phyloP scores from a whole-genome alignment of 1,140 invertebrate genomes.

The Drosophila sturtevanti region DNA sequence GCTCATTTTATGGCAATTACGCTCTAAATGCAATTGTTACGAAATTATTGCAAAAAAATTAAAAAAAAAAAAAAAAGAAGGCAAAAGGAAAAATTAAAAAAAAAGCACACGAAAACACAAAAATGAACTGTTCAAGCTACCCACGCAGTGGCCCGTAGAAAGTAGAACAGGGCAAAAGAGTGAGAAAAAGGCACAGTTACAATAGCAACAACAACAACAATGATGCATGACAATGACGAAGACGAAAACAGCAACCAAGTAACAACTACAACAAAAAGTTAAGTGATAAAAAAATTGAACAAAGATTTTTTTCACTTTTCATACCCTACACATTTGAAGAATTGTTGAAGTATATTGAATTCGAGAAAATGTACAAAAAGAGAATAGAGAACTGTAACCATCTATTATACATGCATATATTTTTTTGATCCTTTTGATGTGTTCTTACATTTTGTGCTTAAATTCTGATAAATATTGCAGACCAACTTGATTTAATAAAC shows the following conservation, averaged over 20 bases:
- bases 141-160: slow-evolving; percentile 62
- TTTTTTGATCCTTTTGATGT: too few species aligned
- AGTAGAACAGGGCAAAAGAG: slow-evolving; percentile 67
- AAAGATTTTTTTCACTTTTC: background rate
- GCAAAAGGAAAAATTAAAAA: background rate
- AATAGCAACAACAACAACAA: slow-evolving; percentile 43
- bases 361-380: background rate
- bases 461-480: too few species aligned
- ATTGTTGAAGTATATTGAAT: background rate
- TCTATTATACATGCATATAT: background rate
- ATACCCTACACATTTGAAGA: background rate
- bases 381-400: too few species aligned
- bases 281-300: slow-evolving; percentile 42
- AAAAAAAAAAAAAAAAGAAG: background rate
- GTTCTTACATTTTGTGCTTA: too few species aligned
- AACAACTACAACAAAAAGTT: slow-evolving; percentile 29
- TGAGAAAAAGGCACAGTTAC: slow-evolving; percentile 46
- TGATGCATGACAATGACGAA: slow-evolving; percentile 36
- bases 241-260: slow-evolving; percentile 32
- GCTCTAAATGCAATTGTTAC: slow-evolving; percentile 74
- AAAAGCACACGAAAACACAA: background rate
- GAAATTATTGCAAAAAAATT: slow-evolving; percentile 57
- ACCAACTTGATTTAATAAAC: background rate
- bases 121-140: slow-evolving; percentile 51
- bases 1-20: slow-evolving; percentile 69